Percentiles rank a stretch among this genome's conserved stretches.
These are phyloP conservation scores for Enoplosus armatus DNA, from an alignment of 2,797 vertebrate genomes.

Conservation along the genomic window DNA sequence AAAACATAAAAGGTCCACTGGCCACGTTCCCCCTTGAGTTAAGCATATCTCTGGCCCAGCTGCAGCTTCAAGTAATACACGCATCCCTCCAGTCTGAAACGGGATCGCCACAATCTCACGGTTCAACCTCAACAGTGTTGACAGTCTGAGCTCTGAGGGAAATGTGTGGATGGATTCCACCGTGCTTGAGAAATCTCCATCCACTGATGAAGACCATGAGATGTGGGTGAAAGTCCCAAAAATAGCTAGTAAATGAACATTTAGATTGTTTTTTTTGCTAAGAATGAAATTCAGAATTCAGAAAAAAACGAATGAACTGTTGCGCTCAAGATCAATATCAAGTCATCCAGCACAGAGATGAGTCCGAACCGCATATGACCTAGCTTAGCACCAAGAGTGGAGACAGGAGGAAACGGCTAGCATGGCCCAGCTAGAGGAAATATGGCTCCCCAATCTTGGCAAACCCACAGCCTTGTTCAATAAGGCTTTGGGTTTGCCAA, in stretches of 20 bases:
- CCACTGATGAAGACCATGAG: not conserved
- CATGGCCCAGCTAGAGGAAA: no score
- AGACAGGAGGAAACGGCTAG: no score
- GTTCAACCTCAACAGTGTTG: no score
- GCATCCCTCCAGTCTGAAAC: not conserved
- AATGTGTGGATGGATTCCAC: not conserved
- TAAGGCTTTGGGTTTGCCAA: not conserved
- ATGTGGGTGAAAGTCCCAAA: not conserved
- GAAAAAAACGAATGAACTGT: no score
- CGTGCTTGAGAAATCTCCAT: not conserved
- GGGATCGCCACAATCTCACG: not conserved
- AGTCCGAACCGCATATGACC: no score
- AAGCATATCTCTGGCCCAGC: not conserved
- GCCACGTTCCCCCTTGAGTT: not conserved
- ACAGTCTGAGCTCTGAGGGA: no score
- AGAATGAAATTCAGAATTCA: not conserved
- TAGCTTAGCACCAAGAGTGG: no score
- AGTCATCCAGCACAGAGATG: no score
- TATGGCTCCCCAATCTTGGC: not conserved
- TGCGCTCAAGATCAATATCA: no score
- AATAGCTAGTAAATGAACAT: not conserved
- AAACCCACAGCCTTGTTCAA: not conserved
- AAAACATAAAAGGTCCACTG: not conserved
- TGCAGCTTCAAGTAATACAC: not conserved
- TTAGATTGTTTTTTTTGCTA: no score